Evolutionary conservation across 2,797 vertebrate species (phyloP).

Genomic region (Enteromius treurensis): DNA sequence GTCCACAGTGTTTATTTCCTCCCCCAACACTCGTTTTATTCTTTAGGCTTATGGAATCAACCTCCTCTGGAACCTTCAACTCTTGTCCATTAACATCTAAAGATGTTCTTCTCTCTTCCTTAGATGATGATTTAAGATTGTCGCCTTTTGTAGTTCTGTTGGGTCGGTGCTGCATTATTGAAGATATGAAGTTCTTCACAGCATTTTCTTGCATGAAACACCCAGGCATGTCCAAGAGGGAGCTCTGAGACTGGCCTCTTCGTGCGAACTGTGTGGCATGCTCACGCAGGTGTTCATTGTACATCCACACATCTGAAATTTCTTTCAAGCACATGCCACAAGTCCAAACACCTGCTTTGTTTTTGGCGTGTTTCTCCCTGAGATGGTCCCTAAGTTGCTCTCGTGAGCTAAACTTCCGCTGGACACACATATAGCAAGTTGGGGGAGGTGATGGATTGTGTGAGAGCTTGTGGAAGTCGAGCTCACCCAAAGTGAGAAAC

Average conservation of each 20-base stretch:
- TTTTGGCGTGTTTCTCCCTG: constrained; percentile 92
- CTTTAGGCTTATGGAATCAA: constrained; percentile 71
- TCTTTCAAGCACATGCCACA: constrained; percentile 98
- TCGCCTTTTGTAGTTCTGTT: constrained; percentile 75
- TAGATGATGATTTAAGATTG: constrained; percentile 60
- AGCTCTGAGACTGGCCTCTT: constrained; percentile 86
- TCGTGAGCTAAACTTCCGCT: constrained; percentile 94
- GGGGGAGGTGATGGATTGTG: constrained; percentile 95
- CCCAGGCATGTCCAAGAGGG: constrained; percentile 82
- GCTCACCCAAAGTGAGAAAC: constrained; percentile 90
- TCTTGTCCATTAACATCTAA: constrained; percentile 67
- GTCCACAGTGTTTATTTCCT: constrained; percentile 71
- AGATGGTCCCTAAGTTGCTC: constrained; percentile 94
- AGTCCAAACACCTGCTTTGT: constrained; percentile 93
- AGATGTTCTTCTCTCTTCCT: constrained; percentile 71
- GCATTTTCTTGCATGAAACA: constrained; percentile 84
- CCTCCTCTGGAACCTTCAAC: constrained; percentile 65
- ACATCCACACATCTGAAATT: constrained; percentile 97
- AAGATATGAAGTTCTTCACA: constrained; percentile 87
- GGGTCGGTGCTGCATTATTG: constrained; percentile 84
- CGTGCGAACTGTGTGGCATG: constrained; percentile 95
- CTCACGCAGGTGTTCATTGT: constrained; percentile 95
- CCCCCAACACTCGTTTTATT: constrained; percentile 69
- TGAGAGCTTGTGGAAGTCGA: constrained; percentile 95
- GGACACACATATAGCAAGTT: constrained; percentile 98